phyloP scores from a whole-genome alignment of 2,797 vertebrate genomes.

The Tympanoctomys barrerae region DNA sequence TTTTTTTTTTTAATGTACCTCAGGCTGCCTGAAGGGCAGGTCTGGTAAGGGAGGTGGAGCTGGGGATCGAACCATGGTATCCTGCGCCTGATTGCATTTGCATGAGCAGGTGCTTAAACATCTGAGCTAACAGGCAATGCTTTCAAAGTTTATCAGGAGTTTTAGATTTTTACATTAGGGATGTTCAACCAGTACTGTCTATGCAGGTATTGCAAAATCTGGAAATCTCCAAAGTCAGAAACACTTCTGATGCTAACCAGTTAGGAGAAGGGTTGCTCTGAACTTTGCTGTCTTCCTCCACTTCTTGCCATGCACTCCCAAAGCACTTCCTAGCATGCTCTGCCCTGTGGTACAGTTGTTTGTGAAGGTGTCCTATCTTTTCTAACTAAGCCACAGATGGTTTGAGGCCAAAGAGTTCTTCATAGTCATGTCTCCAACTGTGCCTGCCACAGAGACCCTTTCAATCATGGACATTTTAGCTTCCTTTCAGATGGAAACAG shows the following conservation, averaged over 20 bases:
- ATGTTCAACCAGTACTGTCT: background rate
- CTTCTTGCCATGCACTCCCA: background rate
- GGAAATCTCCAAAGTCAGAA: background rate
- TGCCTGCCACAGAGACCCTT: background rate
- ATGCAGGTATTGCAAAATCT: background rate
- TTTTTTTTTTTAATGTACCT: too few species aligned
- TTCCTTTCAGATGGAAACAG: background rate
- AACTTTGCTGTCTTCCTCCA: background rate
- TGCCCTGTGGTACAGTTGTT: background rate
- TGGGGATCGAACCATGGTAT: too few species aligned
- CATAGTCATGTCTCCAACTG: background rate
- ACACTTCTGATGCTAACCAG: background rate
- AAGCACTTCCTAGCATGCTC: background rate
- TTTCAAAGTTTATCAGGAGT: background rate
- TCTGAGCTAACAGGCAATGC: too few species aligned
- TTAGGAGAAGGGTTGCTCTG: background rate
- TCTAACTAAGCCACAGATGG: background rate
- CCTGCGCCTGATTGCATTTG: too few species aligned
- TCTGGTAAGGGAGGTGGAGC: too few species aligned
- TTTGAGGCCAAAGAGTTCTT: conserved; percentile 11
- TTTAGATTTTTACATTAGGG: background rate
- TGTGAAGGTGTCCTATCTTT: background rate
- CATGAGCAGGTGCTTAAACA: too few species aligned
- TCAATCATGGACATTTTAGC: background rate
- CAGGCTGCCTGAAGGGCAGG: too few species aligned